phyloP scores from a whole-genome alignment of 2,113 vertebrate species.

The Eclectus roratus region DNA sequence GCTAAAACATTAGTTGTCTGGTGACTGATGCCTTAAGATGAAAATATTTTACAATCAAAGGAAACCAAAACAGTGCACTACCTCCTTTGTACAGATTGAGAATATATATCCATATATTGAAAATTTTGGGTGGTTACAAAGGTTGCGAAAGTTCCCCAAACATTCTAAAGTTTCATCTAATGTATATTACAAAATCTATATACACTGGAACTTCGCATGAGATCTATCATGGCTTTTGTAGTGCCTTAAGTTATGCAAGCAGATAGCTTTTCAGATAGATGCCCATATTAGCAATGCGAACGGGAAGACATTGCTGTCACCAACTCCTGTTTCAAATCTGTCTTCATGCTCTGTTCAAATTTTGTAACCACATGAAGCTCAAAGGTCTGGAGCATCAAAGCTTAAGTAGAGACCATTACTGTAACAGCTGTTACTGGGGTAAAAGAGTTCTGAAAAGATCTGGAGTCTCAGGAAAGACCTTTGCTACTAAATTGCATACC shows the following conservation, averaged over 20 bases:
- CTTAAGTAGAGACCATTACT: not conserved
- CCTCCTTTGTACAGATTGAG: not conserved
- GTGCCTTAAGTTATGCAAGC: not conserved
- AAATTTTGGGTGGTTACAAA: not conserved
- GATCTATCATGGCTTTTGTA: not conserved
- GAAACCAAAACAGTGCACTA: not conserved
- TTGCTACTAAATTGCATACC: not conserved
- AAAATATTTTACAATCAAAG: conserved; percentile 2
- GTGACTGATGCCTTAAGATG: not conserved
- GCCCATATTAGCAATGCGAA: not conserved
- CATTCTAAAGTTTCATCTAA: not conserved
- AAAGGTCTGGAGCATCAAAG: not conserved
- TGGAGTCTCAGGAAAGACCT: not conserved
- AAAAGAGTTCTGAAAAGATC: not conserved
- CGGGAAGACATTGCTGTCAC: not conserved
- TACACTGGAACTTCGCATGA: not conserved
- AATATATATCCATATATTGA: not conserved
- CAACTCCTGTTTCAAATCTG: not conserved
- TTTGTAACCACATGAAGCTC: not conserved
- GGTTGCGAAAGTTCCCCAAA: not conserved
- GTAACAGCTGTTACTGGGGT: not conserved
- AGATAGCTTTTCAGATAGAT: not conserved
- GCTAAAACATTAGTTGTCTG: conserved; percentile 1
- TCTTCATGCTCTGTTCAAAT: not conserved
- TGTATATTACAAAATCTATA: not conserved